These are phyloP conservation scores for Pachyseris speciosa DNA, from an alignment of 64 coral and sea anemone species.

Conservation along the genomic window DNA sequence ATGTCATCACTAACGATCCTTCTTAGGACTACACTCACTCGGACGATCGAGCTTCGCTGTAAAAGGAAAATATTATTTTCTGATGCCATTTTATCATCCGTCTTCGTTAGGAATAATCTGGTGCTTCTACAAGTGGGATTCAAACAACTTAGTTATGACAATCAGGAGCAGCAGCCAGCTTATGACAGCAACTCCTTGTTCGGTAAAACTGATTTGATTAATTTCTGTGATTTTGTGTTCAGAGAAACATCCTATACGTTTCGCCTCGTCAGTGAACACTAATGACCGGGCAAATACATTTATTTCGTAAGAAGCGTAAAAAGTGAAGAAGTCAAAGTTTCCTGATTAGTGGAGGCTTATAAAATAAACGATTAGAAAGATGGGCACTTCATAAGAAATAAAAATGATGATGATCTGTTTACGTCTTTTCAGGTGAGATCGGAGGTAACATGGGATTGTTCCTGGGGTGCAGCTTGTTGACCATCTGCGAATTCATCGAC, in stretches of 20 bases:
- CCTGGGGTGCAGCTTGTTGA: constrained; percentile 51
- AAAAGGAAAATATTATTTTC: background rate
- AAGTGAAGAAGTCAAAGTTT: too few species aligned
- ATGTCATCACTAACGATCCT: too few species aligned
- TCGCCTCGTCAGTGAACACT: too few species aligned
- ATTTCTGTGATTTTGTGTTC: background rate
- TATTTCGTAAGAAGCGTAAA: too few species aligned
- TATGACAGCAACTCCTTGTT: constrained; percentile 64
- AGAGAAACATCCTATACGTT: too few species aligned
- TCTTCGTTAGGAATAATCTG: constrained; percentile 31
- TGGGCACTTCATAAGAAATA: background rate
- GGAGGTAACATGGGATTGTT: constrained; percentile 63
- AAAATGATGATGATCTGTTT: background rate
- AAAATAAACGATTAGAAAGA: background rate
- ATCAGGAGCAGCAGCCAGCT: constrained; percentile 38
- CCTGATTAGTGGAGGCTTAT: too few species aligned
- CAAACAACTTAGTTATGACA: constrained; percentile 43
- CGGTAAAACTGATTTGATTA: constrained; percentile 9
- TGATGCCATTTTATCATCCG: background rate
- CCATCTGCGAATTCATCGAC: constrained; percentile 36
- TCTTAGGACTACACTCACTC: too few species aligned
- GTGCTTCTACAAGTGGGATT: constrained; percentile 51
- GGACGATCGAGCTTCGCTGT: too few species aligned
- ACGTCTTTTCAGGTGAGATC: constrained; percentile 28
- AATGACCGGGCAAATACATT: too few species aligned